Conservation (phyloP, 2,113 vertebrate genomes). For the Cervus canadensis region DNA sequence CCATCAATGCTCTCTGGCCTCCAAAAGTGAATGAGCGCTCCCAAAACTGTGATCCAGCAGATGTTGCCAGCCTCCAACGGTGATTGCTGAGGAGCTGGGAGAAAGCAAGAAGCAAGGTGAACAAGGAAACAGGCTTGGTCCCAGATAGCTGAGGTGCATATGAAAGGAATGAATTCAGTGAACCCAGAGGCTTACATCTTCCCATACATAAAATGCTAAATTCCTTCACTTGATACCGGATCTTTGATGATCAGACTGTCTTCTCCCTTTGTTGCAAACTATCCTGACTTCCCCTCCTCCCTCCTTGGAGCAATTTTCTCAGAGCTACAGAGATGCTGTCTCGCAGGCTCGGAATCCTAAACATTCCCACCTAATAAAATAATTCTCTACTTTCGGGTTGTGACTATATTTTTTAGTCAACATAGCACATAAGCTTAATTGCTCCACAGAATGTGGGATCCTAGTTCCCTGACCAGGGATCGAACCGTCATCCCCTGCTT, state of each 20-base stretch:
- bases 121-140: neutral
- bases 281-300: neutral
- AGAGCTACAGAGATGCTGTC: neutral
- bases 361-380: neutral
- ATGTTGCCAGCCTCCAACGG: rapidly evolving
- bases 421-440: neutral
- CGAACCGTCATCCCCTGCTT: neutral
- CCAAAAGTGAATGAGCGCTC: neutral
- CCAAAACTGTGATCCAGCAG: neutral
- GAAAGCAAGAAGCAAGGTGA: neutral
- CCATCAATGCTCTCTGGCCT: neutral
- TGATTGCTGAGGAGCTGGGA: neutral
- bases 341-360: neutral
- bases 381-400: neutral
- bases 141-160: neutral
- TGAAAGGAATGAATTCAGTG: neutral
- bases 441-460: neutral
- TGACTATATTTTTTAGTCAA: neutral
- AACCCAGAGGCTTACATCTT: neutral
- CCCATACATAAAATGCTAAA: neutral
- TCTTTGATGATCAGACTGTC: neutral
- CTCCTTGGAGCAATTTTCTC: neutral
- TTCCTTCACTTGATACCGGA: rapidly evolving
- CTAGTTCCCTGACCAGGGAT: neutral
- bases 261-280: neutral